phyloP scores from a whole-genome alignment of 2,797 vertebrate genomes.

The Tokudaia tokunoshimensis region DNA sequence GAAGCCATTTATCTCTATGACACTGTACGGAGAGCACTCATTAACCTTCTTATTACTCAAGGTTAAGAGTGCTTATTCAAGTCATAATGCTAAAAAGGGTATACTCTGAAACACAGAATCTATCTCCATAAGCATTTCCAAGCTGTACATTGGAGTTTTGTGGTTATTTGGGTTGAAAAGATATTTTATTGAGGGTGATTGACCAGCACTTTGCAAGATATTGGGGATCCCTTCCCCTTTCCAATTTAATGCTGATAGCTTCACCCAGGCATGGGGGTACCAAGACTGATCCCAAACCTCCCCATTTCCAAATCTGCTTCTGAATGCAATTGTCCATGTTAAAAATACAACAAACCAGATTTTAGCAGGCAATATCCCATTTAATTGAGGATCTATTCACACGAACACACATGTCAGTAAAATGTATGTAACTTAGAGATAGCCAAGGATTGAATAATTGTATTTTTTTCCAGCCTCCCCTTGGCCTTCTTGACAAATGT shows the following conservation, averaged over 20 bases:
- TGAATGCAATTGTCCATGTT: background rate
- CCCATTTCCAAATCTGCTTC: background rate
- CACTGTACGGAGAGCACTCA: background rate
- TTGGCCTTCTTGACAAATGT: slow-evolving; percentile 11
- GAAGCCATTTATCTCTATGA: slow-evolving; percentile 10
- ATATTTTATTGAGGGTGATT: background rate
- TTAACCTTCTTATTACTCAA: background rate
- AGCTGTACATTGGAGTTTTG: background rate
- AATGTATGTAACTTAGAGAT: background rate
- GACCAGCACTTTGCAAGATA: background rate
- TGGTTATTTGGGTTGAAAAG: background rate
- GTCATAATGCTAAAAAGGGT: background rate
- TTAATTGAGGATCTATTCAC: background rate
- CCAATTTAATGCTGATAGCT: background rate
- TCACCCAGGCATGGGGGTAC: background rate
- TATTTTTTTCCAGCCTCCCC: background rate
- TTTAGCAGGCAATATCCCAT: background rate
- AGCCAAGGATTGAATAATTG: background rate
- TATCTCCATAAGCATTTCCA: background rate
- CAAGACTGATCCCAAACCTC: background rate
- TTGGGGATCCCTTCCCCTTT: background rate
- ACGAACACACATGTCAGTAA: too few species aligned
- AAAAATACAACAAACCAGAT: background rate
- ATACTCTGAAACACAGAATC: background rate
- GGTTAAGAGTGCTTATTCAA: background rate